Conservation (phyloP, 2,888 invertebrate genomes). For the Plebejus argus region DNA sequence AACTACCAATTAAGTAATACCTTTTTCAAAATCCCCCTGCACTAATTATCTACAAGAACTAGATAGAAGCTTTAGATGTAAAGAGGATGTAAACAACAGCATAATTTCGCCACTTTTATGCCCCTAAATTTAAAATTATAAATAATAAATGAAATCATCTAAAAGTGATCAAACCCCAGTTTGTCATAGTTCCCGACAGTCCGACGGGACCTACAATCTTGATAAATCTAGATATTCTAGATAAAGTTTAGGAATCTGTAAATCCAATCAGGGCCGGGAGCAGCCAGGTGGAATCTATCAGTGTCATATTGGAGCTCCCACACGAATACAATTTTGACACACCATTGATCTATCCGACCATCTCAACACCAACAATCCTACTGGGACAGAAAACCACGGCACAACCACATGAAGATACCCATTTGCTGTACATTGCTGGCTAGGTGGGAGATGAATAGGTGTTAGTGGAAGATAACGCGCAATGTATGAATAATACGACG, state of each 20-base stretch:
- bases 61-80: too few relatives aligned
- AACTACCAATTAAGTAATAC: too few relatives aligned
- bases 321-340: slow-evolving; percentile 76
- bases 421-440: slow-evolving; percentile 43
- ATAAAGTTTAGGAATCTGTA: slow-evolving; percentile 31
- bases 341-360: slow-evolving; percentile 75
- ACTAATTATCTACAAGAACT: too few relatives aligned
- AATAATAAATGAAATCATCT: neutral
- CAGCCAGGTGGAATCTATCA: slow-evolving; percentile 65
- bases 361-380: slow-evolving; percentile 68
- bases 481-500: slow-evolving; percentile 38
- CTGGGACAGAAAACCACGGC: slow-evolving; percentile 54
- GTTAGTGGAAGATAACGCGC: slow-evolving; percentile 28
- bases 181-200: neutral
- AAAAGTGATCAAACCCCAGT: neutral
- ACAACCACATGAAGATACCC: slow-evolving; percentile 42
- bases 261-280: slow-evolving; percentile 42
- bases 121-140: too few relatives aligned
- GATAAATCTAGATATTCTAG: slow-evolving; percentile 20
- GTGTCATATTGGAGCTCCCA: slow-evolving; percentile 68
- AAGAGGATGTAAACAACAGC: too few relatives aligned
- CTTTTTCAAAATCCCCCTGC: too few relatives aligned
- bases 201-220: neutral
- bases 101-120: too few relatives aligned
- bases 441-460: slow-evolving; percentile 30